Conservation (phyloP, 2,888 invertebrate species). For the Macrostomum cliftonense region DNA sequence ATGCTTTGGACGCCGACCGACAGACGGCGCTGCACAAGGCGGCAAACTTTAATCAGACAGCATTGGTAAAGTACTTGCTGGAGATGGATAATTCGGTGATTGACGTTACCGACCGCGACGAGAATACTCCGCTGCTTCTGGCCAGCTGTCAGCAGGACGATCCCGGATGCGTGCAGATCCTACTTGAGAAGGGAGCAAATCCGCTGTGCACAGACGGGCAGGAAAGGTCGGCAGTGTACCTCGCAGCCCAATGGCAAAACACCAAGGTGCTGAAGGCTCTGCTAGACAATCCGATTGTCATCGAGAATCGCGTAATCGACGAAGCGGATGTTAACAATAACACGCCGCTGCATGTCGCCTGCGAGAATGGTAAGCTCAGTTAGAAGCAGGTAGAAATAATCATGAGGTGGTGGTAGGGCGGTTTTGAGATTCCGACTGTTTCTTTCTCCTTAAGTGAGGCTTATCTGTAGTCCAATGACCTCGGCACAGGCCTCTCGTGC, state of each 20-base stretch:
- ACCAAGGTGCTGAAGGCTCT: constrained; percentile 27
- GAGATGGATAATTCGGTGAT: constrained; percentile 19
- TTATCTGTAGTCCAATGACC: no score
- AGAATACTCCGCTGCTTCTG: constrained; percentile 36
- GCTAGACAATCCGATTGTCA: constrained; percentile 20
- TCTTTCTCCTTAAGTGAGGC: no score
- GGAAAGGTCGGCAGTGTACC: constrained; percentile 37
- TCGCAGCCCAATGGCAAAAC: constrained; percentile 37
- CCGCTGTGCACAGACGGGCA: constrained; percentile 35
- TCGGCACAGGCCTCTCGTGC: no score
- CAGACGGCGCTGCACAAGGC: constrained; percentile 40
- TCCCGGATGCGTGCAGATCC: constrained; percentile 26
- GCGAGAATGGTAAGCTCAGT: constrained; percentile 28
- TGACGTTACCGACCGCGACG: background rate
- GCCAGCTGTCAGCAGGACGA: constrained; percentile 34
- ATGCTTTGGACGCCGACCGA: constrained; percentile 34
- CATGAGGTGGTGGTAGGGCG: no score
- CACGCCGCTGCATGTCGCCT: constrained; percentile 39
- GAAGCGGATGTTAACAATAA: constrained; percentile 38
- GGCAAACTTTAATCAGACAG: constrained; percentile 30
- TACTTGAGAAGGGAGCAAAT: constrained; percentile 33
- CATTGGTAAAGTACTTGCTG: constrained; percentile 32
- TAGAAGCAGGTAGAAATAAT: background rate
- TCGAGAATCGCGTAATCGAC: constrained; percentile 24
- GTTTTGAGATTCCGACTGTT: no score